Evolutionary conservation across 1,140 invertebrate species (phyloP).

Genomic region (Lineus longissimus): DNA sequence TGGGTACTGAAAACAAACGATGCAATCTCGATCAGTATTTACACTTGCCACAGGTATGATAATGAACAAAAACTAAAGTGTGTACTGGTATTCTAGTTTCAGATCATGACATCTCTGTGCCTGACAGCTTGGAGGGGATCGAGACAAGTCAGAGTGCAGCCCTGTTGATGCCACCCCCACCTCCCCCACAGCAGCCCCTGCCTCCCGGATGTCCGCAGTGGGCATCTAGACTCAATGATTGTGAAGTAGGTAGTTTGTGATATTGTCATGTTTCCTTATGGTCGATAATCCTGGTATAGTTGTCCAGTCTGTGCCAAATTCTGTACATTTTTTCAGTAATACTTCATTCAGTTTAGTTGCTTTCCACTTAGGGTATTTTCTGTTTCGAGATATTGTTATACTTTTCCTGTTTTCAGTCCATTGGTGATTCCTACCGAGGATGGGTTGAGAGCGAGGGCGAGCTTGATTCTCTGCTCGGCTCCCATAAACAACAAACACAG

Average conservation of each 20-base stretch:
- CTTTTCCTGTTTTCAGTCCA: slow-evolving; percentile 38
- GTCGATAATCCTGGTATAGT: too few species aligned
- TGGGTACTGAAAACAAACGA: too few species aligned
- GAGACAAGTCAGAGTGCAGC: slow-evolving; percentile 10
- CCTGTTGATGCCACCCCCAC: slow-evolving; percentile 33
- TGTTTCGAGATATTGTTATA: neutral
- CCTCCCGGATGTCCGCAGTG: slow-evolving; percentile 41
- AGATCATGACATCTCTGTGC: neutral
- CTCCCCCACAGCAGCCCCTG: slow-evolving; percentile 18
- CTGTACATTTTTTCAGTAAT: neutral
- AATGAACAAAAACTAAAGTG: neutral
- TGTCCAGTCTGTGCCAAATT: too few species aligned
- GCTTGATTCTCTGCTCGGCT: slow-evolving; percentile 48
- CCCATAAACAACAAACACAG: slow-evolving; percentile 52
- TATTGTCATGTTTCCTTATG: neutral
- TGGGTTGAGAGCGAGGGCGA: slow-evolving; percentile 51
- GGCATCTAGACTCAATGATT: slow-evolving; percentile 42
- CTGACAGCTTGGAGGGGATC: slow-evolving; percentile 9
- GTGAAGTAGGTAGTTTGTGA: slow-evolving; percentile 36
- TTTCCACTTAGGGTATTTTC: neutral
- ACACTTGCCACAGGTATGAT: too few species aligned
- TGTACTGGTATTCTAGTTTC: neutral
- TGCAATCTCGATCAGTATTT: too few species aligned
- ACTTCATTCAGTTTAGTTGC: neutral
- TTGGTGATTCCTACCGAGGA: slow-evolving; percentile 52